These are phyloP conservation scores for Simalia tracyae DNA, from an alignment of 2,797 vertebrate genomes.

Conservation along the genomic window DNA sequence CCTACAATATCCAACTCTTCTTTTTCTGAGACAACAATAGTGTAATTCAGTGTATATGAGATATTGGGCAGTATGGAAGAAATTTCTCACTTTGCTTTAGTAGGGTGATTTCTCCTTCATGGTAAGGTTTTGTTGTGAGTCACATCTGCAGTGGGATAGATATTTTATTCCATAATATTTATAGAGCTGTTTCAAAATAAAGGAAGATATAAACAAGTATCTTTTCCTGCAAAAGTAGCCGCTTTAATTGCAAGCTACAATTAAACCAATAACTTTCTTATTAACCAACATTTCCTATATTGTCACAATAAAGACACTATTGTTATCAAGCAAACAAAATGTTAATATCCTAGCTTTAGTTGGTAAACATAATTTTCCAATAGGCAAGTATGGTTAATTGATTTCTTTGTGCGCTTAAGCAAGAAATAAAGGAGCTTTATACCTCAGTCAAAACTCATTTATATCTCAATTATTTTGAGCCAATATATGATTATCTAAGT, in stretches of 20 bases:
- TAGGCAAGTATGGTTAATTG: neutral
- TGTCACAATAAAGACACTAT: neutral
- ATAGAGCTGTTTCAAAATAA: neutral
- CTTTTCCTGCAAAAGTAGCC: neutral
- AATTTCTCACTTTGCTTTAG: neutral
- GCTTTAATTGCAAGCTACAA: neutral
- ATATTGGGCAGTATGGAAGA: neutral
- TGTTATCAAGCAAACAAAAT: neutral
- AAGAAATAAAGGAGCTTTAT: neutral
- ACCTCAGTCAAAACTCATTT: neutral
- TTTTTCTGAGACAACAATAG: neutral
- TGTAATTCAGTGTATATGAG: neutral
- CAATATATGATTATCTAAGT: neutral
- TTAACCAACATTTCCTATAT: neutral
- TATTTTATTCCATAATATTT: neutral
- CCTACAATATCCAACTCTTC: neutral
- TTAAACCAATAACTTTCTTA: neutral
- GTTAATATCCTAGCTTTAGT: neutral
- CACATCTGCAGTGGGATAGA: neutral
- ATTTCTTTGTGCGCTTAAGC: neutral
- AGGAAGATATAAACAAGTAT: neutral
- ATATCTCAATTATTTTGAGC: neutral
- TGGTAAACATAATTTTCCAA: neutral
- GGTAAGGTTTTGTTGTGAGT: neutral
- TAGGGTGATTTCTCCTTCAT: neutral